Evolutionary conservation across 2,797 vertebrate species (phyloP).

Genomic region (Oryzias sinensis): DNA sequence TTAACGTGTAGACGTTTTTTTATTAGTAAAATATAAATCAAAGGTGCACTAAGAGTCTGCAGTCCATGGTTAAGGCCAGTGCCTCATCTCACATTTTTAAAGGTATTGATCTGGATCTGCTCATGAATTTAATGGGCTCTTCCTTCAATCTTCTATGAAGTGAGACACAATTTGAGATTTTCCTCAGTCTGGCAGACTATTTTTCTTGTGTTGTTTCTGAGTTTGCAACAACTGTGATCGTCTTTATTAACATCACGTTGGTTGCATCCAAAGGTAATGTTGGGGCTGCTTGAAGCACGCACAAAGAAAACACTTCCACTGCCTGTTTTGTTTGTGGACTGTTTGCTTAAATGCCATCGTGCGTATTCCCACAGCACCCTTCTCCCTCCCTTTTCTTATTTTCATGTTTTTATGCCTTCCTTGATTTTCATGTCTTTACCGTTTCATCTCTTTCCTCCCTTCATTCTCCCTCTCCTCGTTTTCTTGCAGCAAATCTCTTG

Average conservation of each 20-base stretch:
- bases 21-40: slow-evolving; percentile 11
- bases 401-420: slow-evolving; percentile 45
- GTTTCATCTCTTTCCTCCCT: slow-evolving; percentile 42
- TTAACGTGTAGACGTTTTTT: not conserved
- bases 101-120: not conserved
- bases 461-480: slow-evolving; percentile 39
- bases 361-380: slow-evolving; percentile 8
- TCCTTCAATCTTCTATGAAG: not conserved
- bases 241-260: slow-evolving; percentile 22
- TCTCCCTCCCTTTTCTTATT: slow-evolving; percentile 17
- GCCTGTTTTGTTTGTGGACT: slow-evolving; percentile 32
- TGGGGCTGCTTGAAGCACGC: slow-evolving; percentile 9
- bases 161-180: not conserved
- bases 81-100: slow-evolving; percentile 2
- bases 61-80: not conserved
- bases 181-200: not conserved
- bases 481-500: slow-evolving; percentile 47
- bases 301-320: slow-evolving; percentile 38
- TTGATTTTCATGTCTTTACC: slow-evolving; percentile 46
- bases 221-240: slow-evolving; percentile 21
- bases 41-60: not conserved
- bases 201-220: slow-evolving; percentile 32
- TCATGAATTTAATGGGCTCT: slow-evolving; percentile 3
- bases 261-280: slow-evolving; percentile 11
- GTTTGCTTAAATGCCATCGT: slow-evolving; percentile 22